Evolutionary conservation across 1,140 invertebrate species (phyloP).

Genomic region (Littorina saxatilis): DNA sequence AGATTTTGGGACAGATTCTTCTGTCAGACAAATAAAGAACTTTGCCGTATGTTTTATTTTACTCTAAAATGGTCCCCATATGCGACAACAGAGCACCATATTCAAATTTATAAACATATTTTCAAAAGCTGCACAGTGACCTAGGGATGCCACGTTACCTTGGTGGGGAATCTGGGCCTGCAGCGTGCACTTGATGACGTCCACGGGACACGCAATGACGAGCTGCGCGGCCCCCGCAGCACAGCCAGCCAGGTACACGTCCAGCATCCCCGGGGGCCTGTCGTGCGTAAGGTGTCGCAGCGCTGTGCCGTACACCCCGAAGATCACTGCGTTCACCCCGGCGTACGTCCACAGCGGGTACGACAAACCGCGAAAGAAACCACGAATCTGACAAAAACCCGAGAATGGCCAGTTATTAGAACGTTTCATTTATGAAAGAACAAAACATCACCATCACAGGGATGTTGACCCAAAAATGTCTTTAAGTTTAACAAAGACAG

Average conservation of each 20-base stretch:
- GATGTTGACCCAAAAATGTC: too few relatives aligned
- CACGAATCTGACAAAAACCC: conserved; percentile 78
- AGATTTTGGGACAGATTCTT: too few relatives aligned
- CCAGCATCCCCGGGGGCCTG: conserved; percentile 2
- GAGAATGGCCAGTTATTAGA: too few relatives aligned
- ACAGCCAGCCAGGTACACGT: conserved; percentile 79
- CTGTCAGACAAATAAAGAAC: too few relatives aligned
- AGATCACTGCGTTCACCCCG: conserved; percentile 83
- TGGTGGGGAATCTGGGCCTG: conserved; percentile 79
- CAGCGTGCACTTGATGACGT: conserved; percentile 83
- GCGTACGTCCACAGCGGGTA: conserved; percentile 83
- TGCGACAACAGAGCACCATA: too few relatives aligned
- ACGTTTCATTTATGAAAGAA: too few relatives aligned
- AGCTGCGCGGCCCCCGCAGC: conserved; percentile 81
- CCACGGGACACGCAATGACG: conserved; percentile 81
- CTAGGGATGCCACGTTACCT: conserved; percentile 80
- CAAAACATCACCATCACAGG: too few relatives aligned
- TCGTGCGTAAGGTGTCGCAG: conserved; percentile 39
- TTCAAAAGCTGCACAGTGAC: conserved; percentile 81
- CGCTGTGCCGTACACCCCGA: conserved; percentile 83
- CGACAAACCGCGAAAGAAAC: conserved; percentile 85
- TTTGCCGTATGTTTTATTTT: too few relatives aligned
- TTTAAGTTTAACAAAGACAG: too few relatives aligned
- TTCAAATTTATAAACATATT: too few relatives aligned
- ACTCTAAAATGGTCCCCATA: too few relatives aligned